A percentile compares a stretch with the other conserved stretches of the same genome.
Evolutionary conservation across 2,113 vertebrate genomes (phyloP).

Genomic region (Mirza zaza): DNA sequence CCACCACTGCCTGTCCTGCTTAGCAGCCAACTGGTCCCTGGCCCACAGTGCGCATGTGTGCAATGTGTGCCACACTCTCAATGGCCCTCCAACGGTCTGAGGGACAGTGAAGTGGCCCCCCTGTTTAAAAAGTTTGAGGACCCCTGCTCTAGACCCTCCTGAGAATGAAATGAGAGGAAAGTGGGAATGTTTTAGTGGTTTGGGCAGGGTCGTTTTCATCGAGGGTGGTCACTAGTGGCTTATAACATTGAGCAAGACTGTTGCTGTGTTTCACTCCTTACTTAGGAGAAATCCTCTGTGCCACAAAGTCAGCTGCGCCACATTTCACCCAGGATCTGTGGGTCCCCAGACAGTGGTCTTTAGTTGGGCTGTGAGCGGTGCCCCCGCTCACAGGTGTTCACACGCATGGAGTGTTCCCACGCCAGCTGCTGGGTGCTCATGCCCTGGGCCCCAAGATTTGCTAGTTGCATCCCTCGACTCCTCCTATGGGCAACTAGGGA

Average conservation of each 20-base stretch:
- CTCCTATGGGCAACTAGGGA: not conserved
- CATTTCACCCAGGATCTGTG: accelerated
- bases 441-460: accelerated
- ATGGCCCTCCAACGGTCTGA: too few species aligned
- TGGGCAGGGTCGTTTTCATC: not conserved
- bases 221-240: not conserved
- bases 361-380: not conserved
- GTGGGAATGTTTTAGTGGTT: not conserved
- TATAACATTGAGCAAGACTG: not conserved
- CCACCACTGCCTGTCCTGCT: too few species aligned
- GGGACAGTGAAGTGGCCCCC: too few species aligned
- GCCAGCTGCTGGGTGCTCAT: not conserved
- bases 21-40: too few species aligned
- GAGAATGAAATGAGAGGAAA: not conserved
- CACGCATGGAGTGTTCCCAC: not conserved
- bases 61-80: too few species aligned
- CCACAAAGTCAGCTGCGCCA: not conserved
- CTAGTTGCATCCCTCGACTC: not conserved
- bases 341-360: not conserved
- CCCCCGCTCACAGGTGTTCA: accelerated
- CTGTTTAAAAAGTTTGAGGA: too few species aligned
- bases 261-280: not conserved
- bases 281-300: not conserved
- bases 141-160: not conserved
- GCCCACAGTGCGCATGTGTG: too few species aligned